Conservation (phyloP, 2,797 vertebrate species). For the Tinamus major region DNA sequence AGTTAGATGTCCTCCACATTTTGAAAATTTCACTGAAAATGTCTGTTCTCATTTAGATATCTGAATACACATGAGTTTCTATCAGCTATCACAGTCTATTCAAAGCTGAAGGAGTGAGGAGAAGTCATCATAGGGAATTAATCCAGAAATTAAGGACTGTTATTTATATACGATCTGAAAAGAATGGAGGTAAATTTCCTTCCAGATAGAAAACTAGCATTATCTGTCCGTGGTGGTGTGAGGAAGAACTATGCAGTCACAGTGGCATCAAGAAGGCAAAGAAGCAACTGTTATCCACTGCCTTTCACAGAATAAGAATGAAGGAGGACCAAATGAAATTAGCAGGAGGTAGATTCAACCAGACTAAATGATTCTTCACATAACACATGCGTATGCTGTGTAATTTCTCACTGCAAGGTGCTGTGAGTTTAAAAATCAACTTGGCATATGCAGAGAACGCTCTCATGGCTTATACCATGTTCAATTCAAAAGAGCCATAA, state of each 20-base stretch:
- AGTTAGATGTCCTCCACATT: background rate
- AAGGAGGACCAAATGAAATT: background rate
- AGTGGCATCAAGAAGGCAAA: background rate
- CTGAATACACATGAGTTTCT: background rate
- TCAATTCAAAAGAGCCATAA: background rate
- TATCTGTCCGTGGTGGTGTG: background rate
- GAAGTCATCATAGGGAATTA: background rate
- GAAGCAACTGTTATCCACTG: background rate
- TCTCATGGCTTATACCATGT: background rate
- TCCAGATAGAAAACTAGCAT: background rate
- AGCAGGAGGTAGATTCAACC: background rate
- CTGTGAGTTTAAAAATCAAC: background rate
- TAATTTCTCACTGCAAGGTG: background rate
- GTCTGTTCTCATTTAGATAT: accelerated
- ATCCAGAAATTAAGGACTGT: background rate
- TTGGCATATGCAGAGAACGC: background rate
- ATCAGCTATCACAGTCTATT: background rate
- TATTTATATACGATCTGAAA: background rate
- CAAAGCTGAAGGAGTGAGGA: background rate
- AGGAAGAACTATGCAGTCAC: background rate
- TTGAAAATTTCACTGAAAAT: background rate
- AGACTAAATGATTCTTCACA: background rate
- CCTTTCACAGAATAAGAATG: background rate
- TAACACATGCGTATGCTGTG: background rate
- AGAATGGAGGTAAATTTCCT: background rate